Evolutionary conservation across 2,888 invertebrate genomes (phyloP), one percentile per base, ranked within the genome.

Genomic region (Poecilus cupreus): DNA sequence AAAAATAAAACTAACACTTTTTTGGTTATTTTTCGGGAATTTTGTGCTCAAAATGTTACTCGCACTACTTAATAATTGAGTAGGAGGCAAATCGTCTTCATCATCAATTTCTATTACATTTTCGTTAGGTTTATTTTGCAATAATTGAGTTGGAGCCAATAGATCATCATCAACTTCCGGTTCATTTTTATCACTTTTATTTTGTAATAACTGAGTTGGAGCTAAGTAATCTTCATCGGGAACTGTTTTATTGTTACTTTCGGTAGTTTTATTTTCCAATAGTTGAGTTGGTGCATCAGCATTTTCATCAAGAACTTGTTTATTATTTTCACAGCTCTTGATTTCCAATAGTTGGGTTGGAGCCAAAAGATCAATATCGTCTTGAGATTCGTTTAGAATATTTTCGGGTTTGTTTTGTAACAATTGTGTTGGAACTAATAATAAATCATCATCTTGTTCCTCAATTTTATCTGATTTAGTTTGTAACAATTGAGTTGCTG

Each of bases 131-230:
- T 18, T 54, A 3, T 18, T 11, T 54, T 54, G 5, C 11, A 54
- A 22, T 11, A 54, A n/a, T 49, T 79, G 79, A 3, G 79, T 79
- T 16, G 79, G 79, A 0, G 79, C 79, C 5, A 64, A 49, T n/a
- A 37, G 46, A 72, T 43, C 72, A 72, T 72, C 72, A 43, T 72
- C 72, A 22, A 1, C 3, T 39, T 16, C 26, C 4, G 5, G 1
- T 6, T 32, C 8, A 3, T 32, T 6, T 77, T 37, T 2, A 18
- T 51, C 32, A 4, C 18, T 49, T 3, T 75, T 49, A 26, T 16
- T 51, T 16, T 75, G 16, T 39, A 77, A 32, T 8, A 57, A 20
- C 26, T 77, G 57, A 6, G 75, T 75, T 18, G 75, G 51, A 20
- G 75, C 51, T n/a, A 46, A 20, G 20, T 20, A 43, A 54, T 16